These are phyloP conservation scores for Rhizoglyphus robini DNA, from an alignment of 1,140 invertebrate species.

Conservation along the genomic window DNA sequence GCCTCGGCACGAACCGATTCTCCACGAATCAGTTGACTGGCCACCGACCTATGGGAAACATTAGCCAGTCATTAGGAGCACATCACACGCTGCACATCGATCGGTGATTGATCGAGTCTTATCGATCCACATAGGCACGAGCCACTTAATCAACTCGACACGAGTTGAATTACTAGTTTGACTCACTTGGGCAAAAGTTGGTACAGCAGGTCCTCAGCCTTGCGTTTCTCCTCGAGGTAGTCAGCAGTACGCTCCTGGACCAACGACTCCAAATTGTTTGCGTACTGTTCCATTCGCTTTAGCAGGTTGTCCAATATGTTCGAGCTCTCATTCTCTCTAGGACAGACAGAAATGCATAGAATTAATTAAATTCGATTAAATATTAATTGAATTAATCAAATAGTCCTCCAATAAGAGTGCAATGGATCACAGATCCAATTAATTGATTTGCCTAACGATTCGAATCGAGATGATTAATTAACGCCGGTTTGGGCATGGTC, in stretches of 20 bases:
- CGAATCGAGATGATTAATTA: too few relatives aligned
- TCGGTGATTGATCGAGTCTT: too few relatives aligned
- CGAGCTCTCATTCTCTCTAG: constrained; percentile 17
- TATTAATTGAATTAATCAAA: not conserved
- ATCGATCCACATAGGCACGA: too few relatives aligned
- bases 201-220: constrained; percentile 80
- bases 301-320: constrained; percentile 77
- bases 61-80: too few relatives aligned
- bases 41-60: constrained; percentile 37
- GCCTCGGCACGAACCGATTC: constrained; percentile 84
- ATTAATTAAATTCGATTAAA: not conserved
- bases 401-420: too few relatives aligned
- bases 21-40: constrained; percentile 57
- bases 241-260: constrained; percentile 73
- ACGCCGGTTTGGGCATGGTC: too few relatives aligned
- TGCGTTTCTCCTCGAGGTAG: constrained; percentile 78
- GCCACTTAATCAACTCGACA: too few relatives aligned
- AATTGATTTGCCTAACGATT: not conserved
- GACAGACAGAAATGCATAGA: not conserved
- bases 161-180: too few relatives aligned
- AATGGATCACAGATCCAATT: not conserved
- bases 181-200: constrained; percentile 74
- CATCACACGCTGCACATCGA: too few relatives aligned
- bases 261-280: constrained; percentile 84
- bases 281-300: constrained; percentile 86